A percentile compares a stretch with the other conserved stretches of the same genome.
These are phyloP conservation scores for Semnornis frantzii DNA, from an alignment of 2,113 vertebrate genomes.

Conservation along the genomic window DNA sequence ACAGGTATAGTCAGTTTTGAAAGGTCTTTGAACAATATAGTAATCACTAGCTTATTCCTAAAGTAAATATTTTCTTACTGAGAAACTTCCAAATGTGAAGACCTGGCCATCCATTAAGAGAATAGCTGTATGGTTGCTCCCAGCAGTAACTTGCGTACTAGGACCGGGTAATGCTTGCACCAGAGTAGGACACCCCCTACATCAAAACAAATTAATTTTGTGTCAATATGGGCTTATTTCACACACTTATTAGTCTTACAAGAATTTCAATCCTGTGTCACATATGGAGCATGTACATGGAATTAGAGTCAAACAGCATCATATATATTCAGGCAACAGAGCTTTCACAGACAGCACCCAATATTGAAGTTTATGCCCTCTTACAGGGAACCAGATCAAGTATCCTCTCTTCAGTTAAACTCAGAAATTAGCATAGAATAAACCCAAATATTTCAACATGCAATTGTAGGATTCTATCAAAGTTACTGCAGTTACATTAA, in stretches of 20 bases:
- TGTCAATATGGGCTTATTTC: conserved; percentile 4
- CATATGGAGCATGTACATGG: background rate
- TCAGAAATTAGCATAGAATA: background rate
- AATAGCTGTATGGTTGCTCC: conserved; percentile 97
- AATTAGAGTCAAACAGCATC: background rate
- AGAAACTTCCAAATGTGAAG: conserved; percentile 99
- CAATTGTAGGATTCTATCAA: background rate
- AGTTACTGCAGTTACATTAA: background rate
- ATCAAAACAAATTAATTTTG: conserved; percentile 54
- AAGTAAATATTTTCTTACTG: conserved; percentile 81
- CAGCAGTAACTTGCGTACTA: conserved; percentile 94
- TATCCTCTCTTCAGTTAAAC: background rate
- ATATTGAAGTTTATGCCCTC: background rate
- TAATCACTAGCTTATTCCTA: background rate
- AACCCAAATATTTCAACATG: background rate
- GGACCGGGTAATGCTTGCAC: conserved; percentile 93
- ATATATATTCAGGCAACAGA: background rate
- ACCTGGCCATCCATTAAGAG: conserved; percentile 96
- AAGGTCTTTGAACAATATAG: background rate
- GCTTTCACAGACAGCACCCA: background rate
- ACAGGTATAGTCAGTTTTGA: background rate
- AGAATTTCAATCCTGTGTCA: background rate
- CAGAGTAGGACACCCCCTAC: conserved; percentile 93
- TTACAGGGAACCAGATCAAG: background rate
- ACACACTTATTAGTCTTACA: background rate